These are phyloP conservation scores for Penelope pileata DNA, from an alignment of 2,113 vertebrate genomes.

Conservation along the genomic window DNA sequence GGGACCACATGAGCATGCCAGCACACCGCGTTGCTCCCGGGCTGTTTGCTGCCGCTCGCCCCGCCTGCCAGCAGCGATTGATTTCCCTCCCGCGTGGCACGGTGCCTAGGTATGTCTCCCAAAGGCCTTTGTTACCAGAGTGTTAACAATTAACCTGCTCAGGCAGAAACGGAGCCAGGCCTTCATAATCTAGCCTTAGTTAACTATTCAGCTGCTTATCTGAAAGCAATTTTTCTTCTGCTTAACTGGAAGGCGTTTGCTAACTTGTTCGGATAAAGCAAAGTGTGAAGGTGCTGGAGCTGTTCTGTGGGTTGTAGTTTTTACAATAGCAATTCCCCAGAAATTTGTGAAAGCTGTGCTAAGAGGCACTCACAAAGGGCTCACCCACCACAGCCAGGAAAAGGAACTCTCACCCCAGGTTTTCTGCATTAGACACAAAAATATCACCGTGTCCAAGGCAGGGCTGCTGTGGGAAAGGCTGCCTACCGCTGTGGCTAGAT, in stretches of 20 bases:
- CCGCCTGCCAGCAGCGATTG: neutral
- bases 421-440: neutral
- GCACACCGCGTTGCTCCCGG: neutral
- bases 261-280: neutral
- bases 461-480: neutral
- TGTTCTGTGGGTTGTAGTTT: neutral
- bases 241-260: neutral
- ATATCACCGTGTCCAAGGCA: neutral
- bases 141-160: slow-evolving; percentile 65
- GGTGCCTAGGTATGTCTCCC: neutral
- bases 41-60: neutral
- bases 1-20: neutral
- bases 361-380: neutral
- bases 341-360: neutral
- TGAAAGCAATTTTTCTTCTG: neutral
- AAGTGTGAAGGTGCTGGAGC: neutral
- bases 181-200: neutral
- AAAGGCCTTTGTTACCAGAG: slow-evolving; percentile 29
- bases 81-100: neutral
- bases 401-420: neutral
- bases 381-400: neutral
- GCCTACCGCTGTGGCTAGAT: rapidly evolving
- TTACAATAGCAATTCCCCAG: neutral
- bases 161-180: slow-evolving; percentile 34
- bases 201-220: slow-evolving; percentile 54